Evolutionary conservation across 2,113 vertebrate genomes (phyloP), one percentile per base, ranked within the genome.

Genomic region (Uropsilus gracilis): DNA sequence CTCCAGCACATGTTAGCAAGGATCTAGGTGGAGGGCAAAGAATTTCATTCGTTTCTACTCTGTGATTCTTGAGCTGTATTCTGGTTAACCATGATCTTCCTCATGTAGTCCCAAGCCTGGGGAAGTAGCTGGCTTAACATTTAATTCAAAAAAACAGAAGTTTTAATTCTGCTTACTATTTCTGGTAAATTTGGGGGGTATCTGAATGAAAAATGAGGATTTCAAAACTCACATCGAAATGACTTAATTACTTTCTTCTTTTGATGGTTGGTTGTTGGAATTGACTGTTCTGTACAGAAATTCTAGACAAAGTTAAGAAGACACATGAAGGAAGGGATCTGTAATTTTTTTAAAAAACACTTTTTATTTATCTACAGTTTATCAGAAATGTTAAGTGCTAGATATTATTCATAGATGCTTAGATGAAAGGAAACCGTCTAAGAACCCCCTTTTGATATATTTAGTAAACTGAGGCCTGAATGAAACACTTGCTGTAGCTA

Each of bases 121-220:
- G 53, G n/a, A 93, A 93, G 84, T 89, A 63, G 68, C 81, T 44
- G 26, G 30, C 55, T 96, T 75, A 92, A 44, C 86, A 88, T 86
- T 59, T 86, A 61, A 57, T 46, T 78, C 0, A 77, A 44, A 87
- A 77, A 37, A 39, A 26, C 32, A 66, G 53, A 81, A 89, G 50
- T 84, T 64, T 76, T 0, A 6, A 13, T 91, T 94, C 86, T 92
- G 42, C 78, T 91, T 63, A 89, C 71, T 75, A 2, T 88, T 90
- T 44, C 76, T 83, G 12, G 3, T 63, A 46, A 50, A 2, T 37
- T 61, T 13, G 11, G 8, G 18, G 64, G 68, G 66, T 93, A 17
- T 48, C 39, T 94, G 64, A 5, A 69, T 63, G 39, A 28, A 63
- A 89, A 59, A 89, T 39, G 6, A 39, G 16, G 39, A 3, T 16